These are phyloP conservation scores for Cydia amplana DNA, from an alignment of 1,140 invertebrate genomes.

Conservation along the genomic window DNA sequence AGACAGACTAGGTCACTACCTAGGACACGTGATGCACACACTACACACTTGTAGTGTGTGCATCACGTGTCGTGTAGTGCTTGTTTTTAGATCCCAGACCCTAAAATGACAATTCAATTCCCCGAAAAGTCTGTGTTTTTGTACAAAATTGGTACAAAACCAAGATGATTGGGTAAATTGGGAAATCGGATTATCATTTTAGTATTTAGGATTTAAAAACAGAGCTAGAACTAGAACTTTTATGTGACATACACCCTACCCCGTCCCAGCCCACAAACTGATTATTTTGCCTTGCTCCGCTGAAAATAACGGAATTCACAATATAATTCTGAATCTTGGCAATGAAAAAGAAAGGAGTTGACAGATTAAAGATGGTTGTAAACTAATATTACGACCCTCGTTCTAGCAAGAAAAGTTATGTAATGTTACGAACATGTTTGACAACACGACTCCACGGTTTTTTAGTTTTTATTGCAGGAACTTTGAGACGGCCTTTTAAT, in stretches of 20 bases:
- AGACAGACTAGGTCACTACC: too few species aligned
- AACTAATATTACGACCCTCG: slow-evolving; percentile 17
- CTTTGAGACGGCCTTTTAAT: slow-evolving; percentile 38
- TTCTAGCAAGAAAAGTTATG: slow-evolving; percentile 18
- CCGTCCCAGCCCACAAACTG: neutral
- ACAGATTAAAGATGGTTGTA: slow-evolving; percentile 25
- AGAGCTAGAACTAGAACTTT: neutral
- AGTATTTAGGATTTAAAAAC: too few species aligned
- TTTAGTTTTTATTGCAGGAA: slow-evolving; percentile 66
- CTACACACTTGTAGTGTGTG: too few species aligned
- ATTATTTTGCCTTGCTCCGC: neutral
- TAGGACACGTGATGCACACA: too few species aligned
- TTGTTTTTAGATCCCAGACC: too few species aligned
- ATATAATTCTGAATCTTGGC: slow-evolving; percentile 6
- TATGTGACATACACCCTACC: neutral
- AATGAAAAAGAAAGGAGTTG: slow-evolving; percentile 27
- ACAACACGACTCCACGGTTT: slow-evolving; percentile 52
- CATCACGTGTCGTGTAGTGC: too few species aligned
- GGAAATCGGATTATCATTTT: too few species aligned
- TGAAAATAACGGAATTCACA: neutral
- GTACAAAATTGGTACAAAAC: too few species aligned
- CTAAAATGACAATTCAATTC: too few species aligned
- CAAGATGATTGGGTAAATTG: too few species aligned
- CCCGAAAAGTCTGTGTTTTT: too few species aligned
- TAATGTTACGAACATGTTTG: slow-evolving; percentile 7